A percentile compares a stretch with the other conserved stretches of the same genome.
Evolutionary conservation across 2,888 invertebrate genomes (phyloP).

Genomic region (Acronicta alni): DNA sequence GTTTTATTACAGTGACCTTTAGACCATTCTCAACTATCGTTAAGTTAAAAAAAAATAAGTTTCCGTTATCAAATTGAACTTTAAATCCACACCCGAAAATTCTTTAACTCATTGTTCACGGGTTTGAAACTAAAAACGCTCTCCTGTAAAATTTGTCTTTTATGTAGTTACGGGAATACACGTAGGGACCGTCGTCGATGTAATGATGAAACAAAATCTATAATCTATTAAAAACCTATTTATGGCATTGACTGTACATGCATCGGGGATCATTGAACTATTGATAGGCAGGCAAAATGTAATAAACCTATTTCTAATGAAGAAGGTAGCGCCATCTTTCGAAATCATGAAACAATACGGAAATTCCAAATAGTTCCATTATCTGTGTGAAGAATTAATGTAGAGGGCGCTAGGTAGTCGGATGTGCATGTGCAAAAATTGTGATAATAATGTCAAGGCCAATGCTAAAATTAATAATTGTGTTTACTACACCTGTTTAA

Average conservation of each 20-base stretch:
- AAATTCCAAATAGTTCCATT: slow-evolving; percentile 39
- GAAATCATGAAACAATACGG: slow-evolving; percentile 34
- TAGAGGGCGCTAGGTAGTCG: slow-evolving; percentile 65
- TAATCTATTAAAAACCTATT: slow-evolving; percentile 39
- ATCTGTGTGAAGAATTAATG: slow-evolving; percentile 25
- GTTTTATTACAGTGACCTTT: too few species aligned
- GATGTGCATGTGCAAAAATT: slow-evolving; percentile 78
- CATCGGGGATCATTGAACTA: slow-evolving; percentile 71
- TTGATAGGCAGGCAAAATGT: slow-evolving; percentile 56
- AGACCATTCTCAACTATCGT: too few species aligned
- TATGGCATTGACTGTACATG: slow-evolving; percentile 53
- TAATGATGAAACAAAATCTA: too few species aligned
- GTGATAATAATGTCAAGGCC: slow-evolving; percentile 86
- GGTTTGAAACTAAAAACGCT: too few species aligned
- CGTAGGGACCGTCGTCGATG: too few species aligned
- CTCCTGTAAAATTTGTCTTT: too few species aligned
- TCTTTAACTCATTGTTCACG: too few species aligned
- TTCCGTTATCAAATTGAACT: too few species aligned
- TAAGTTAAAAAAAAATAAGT: too few species aligned
- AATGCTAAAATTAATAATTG: slow-evolving; percentile 66
- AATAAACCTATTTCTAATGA: slow-evolving; percentile 56
- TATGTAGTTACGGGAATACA: too few species aligned
- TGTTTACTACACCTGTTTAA: slow-evolving; percentile 26
- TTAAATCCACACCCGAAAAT: too few species aligned
- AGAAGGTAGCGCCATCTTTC: slow-evolving; percentile 72